These are phyloP conservation scores for Hymenopus coronatus DNA, from an alignment of 2,888 invertebrate genomes.

Conservation along the genomic window DNA sequence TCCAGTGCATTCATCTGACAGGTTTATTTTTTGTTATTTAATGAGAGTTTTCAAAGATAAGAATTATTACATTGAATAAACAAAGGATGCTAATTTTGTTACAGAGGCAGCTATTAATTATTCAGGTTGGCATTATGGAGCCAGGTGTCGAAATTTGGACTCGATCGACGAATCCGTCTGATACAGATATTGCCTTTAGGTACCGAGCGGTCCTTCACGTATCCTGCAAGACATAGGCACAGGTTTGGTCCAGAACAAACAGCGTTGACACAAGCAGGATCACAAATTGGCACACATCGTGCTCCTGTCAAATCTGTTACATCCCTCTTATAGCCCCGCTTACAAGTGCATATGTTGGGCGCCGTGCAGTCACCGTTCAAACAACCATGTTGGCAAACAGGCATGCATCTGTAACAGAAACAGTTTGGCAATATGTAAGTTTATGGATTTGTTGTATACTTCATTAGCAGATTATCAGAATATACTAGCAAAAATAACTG, in stretches of 20 bases:
- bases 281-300: constrained; percentile 49
- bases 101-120: no score
- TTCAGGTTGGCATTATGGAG: background rate
- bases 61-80: no score
- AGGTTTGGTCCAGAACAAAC: constrained; percentile 69
- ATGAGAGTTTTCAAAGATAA: no score
- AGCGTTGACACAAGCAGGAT: constrained; percentile 71
- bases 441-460: no score
- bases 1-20: no score
- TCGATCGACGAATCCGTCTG: background rate
- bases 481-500: no score
- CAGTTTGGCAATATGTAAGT: no score
- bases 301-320: constrained; percentile 41
- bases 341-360: constrained; percentile 38
- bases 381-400: constrained; percentile 48
- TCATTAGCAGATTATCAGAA: no score
- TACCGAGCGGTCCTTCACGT: constrained; percentile 57
- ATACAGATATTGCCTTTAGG: constrained; percentile 46
- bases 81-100: no score
- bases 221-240: constrained; percentile 71
- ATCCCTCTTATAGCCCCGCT: constrained; percentile 48
- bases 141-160: constrained; percentile 3
- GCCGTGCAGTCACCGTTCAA: constrained; percentile 22
- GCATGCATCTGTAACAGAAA: constrained; percentile 42
- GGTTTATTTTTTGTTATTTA: no score